Evolutionary conservation across 2,797 vertebrate species (phyloP).

Genomic region (Cuculus canorus): DNA sequence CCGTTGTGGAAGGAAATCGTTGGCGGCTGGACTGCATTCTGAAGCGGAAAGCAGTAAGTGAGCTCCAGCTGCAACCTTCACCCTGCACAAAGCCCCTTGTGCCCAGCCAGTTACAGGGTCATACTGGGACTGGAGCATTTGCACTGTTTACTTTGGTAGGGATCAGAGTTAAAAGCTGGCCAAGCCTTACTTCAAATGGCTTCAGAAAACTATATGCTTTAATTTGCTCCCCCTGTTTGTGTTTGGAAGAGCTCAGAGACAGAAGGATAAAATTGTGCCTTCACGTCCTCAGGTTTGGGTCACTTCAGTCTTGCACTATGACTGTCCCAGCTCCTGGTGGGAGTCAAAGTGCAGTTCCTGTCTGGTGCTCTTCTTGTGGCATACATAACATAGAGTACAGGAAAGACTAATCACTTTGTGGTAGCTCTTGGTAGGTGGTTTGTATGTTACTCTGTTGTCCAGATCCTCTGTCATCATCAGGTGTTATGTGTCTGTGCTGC

Average conservation of each 20-base stretch:
- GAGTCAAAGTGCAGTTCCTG: background rate
- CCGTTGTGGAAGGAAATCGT: constrained; percentile 93
- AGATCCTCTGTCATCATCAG: background rate
- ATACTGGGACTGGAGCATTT: background rate
- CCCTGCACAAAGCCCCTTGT: background rate
- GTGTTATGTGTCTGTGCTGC: background rate
- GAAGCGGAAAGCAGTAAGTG: constrained; percentile 91
- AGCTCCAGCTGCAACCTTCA: background rate
- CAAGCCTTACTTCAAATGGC: background rate
- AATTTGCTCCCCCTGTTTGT: rapidly evolving
- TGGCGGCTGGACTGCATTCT: constrained; percentile 94
- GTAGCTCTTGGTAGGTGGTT: background rate
- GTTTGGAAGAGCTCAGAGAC: background rate
- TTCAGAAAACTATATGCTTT: rapidly evolving
- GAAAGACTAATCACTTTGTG: background rate
- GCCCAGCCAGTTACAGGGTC: background rate
- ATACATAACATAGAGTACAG: background rate
- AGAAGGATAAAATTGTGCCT: background rate
- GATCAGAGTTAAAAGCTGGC: background rate
- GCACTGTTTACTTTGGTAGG: background rate
- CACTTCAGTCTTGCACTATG: background rate
- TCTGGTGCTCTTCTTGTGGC: background rate
- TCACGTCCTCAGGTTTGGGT: background rate
- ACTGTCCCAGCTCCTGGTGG: background rate
- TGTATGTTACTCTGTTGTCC: background rate